Percentiles rank a stretch among this genome's conserved stretches.
These are phyloP conservation scores for Hiodon alosoides DNA, from an alignment of 2,113 vertebrate species.

Conservation along the genomic window DNA sequence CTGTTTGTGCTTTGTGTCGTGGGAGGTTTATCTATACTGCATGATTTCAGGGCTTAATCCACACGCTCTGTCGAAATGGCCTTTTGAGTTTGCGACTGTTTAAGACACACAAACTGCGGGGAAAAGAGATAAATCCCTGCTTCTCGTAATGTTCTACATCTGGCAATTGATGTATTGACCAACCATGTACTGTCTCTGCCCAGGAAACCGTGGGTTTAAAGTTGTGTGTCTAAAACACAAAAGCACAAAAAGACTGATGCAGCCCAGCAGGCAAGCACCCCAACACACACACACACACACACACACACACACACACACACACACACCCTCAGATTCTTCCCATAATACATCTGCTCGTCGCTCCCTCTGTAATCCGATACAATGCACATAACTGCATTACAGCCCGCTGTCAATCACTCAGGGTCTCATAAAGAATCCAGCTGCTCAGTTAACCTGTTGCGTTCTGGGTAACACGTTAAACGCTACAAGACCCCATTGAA, in stretches of 20 bases:
- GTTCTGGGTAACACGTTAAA: conserved; percentile 6
- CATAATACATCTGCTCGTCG: neutral
- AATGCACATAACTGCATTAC: neutral
- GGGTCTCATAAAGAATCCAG: neutral
- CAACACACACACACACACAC: neutral
- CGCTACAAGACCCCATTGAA: neutral
- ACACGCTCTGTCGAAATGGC: neutral
- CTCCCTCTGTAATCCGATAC: neutral
- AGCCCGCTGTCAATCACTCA: neutral
- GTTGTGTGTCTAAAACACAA: neutral
- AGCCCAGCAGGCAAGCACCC: neutral
- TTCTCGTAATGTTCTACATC: neutral
- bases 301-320: neutral
- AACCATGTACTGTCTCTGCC: neutral
- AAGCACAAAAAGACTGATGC: neutral
- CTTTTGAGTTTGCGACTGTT: neutral
- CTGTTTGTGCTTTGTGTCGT: too few species aligned
- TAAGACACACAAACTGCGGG: neutral
- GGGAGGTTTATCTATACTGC: neutral
- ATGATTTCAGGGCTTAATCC: neutral
- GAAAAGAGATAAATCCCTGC: neutral
- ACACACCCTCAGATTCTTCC: neutral
- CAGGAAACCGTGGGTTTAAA: neutral
- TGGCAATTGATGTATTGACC: neutral
- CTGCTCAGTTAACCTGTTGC: conserved; percentile 9